Conservation (phyloP, 2,113 vertebrate genomes). For the Hyperopisus bebe region DNA sequence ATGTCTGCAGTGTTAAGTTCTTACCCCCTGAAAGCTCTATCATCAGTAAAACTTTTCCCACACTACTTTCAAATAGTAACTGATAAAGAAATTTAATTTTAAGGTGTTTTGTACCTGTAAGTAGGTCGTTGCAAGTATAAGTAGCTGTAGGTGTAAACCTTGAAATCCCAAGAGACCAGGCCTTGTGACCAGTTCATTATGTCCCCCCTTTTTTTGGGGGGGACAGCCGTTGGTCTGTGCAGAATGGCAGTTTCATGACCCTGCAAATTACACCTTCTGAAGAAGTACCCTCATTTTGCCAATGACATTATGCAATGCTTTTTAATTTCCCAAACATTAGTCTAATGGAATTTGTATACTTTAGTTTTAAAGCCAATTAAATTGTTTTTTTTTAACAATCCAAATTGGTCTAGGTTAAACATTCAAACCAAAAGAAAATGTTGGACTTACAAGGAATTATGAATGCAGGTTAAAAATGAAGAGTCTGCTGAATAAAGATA, state of each 20-base stretch:
- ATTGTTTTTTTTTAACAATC: background rate
- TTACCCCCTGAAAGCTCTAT: background rate
- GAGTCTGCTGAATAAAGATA: background rate
- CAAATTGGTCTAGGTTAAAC: background rate
- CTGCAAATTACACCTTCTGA: slow-evolving; percentile 22
- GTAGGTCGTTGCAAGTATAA: background rate
- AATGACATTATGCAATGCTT: slow-evolving; percentile 20
- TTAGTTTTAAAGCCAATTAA: background rate
- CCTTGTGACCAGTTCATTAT: slow-evolving; percentile 7
- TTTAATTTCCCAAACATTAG: background rate
- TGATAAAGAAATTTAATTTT: background rate
- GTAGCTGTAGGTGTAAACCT: background rate
- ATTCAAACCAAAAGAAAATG: background rate
- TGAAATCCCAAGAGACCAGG: background rate
- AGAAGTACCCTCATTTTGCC: slow-evolving; percentile 8
- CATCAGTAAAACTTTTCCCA: background rate
- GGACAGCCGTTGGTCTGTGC: slow-evolving; percentile 17
- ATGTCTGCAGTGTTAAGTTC: background rate
- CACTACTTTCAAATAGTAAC: background rate
- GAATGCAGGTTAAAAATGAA: background rate
- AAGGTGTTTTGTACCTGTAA: background rate
- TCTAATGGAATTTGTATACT: background rate
- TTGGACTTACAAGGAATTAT: background rate
- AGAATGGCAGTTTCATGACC: slow-evolving; percentile 23
- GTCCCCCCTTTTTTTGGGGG: slow-evolving; percentile 15